Conservation (phyloP, 2,113 vertebrate genomes). For the Phocoena phocoena region DNA sequence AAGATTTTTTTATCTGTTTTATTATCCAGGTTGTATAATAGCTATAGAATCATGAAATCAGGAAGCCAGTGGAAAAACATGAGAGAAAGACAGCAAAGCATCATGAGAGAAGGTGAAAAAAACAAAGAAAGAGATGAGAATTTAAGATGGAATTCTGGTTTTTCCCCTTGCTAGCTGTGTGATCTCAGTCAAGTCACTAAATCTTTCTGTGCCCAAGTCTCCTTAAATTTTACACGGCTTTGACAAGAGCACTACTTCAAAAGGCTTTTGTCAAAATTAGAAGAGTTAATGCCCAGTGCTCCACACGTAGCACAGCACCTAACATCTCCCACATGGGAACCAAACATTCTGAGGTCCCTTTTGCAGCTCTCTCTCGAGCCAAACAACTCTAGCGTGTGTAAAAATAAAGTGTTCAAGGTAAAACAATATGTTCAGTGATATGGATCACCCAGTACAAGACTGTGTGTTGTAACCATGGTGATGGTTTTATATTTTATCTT, state of each 20-base stretch:
- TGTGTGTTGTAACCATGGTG: conserved; percentile 72
- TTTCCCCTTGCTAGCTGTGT: background rate
- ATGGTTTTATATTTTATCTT: conserved; percentile 58
- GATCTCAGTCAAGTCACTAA: background rate
- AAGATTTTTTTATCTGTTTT: background rate
- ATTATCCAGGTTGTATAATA: background rate
- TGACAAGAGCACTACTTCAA: background rate
- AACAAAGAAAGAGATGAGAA: background rate
- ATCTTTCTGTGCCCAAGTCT: background rate
- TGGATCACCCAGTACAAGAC: conserved; percentile 50
- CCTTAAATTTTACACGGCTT: background rate
- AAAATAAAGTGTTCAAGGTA: conserved; percentile 64
- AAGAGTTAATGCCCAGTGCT: background rate
- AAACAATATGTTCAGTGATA: conserved; percentile 38
- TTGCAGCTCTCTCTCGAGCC: background rate
- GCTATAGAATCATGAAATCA: background rate
- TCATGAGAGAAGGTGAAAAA: background rate
- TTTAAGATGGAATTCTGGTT: background rate
- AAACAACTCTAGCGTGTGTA: background rate
- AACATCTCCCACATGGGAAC: background rate
- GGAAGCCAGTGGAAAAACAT: background rate
- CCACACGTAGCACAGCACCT: background rate
- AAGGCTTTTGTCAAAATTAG: background rate
- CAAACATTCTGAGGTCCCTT: background rate
- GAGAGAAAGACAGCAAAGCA: background rate